phyloP scores from a whole-genome alignment of 2,888 invertebrate species.

The Leptarthrus brevirostris region DNA sequence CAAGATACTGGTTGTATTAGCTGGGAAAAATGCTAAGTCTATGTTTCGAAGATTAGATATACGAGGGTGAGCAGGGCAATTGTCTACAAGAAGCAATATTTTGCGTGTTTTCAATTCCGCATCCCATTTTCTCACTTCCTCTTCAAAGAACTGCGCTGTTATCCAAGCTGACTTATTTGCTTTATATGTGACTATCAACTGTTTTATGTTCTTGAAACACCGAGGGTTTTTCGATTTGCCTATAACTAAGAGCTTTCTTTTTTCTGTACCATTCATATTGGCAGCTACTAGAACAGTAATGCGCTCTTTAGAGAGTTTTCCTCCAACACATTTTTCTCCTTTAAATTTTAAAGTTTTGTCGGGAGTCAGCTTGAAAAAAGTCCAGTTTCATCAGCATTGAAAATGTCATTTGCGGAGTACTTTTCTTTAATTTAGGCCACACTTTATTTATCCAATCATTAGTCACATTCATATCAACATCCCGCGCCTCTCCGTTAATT shows the following conservation, averaged over 20 bases:
- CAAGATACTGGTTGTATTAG: neutral
- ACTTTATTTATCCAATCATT: neutral
- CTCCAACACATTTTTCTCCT: too few species aligned
- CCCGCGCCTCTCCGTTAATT: too few species aligned
- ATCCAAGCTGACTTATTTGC: neutral
- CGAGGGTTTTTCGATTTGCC: slow-evolving; percentile 20
- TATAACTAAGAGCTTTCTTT: neutral
- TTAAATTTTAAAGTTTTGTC: too few species aligned
- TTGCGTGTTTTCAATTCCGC: neutral
- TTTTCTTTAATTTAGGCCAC: too few species aligned
- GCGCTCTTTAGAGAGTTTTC: too few species aligned
- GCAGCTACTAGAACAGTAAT: neutral
- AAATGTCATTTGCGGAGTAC: too few species aligned
- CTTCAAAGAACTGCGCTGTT: slow-evolving; percentile 1
- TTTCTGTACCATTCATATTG: neutral
- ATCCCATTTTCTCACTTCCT: neutral
- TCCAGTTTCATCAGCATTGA: too few species aligned
- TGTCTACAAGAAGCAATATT: neutral
- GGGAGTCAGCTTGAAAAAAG: too few species aligned
- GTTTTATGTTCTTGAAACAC: slow-evolving; percentile 10
- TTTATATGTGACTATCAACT: neutral
- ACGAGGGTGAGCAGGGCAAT: slow-evolving; percentile 44
- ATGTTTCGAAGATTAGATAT: neutral
- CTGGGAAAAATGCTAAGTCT: slow-evolving; percentile 3
- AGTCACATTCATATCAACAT: too few species aligned